Percentiles rank a stretch among this genome's conserved stretches.
Evolutionary conservation across 1,140 invertebrate genomes (phyloP).

Genomic region (Camponotus pennsylvanicus): DNA sequence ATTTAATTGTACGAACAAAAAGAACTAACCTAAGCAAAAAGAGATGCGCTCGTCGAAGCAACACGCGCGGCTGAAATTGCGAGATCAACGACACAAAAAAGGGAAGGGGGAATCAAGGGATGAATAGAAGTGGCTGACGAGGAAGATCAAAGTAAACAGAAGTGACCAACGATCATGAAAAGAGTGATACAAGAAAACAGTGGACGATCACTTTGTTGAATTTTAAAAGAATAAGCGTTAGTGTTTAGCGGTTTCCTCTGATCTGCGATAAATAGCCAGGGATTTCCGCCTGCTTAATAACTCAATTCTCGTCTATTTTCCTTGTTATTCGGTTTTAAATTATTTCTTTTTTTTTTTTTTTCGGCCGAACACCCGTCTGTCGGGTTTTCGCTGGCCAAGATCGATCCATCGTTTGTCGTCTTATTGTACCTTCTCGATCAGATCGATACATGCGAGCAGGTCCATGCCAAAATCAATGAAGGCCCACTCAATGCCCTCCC

Average conservation of each 20-base stretch:
- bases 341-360: slow-evolving; percentile 39
- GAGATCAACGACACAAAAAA: slow-evolving; percentile 21
- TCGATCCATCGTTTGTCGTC: slow-evolving; percentile 71
- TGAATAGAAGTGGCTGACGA: slow-evolving; percentile 24
- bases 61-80: slow-evolving; percentile 47
- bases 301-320: slow-evolving; percentile 38
- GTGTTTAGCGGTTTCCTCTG: slow-evolving; percentile 65
- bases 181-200: slow-evolving; percentile 79
- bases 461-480: slow-evolving; percentile 99
- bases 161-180: slow-evolving; percentile 66
- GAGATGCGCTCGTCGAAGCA: slow-evolving; percentile 48
- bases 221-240: slow-evolving; percentile 78
- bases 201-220: slow-evolving; percentile 81
- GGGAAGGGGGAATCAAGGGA: slow-evolving; percentile 4
- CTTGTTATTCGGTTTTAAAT: slow-evolving; percentile 53
- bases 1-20: background rate
- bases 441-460: slow-evolving; percentile 97
- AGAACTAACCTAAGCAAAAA: slow-evolving; percentile 24
- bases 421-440: slow-evolving; percentile 96
- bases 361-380: slow-evolving; percentile 54
- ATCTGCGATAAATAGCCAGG: slow-evolving; percentile 55
- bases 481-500: slow-evolving; percentile 97
- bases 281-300: slow-evolving; percentile 44
- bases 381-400: slow-evolving; percentile 54
- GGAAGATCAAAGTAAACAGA: slow-evolving; percentile 20